Evolutionary conservation across 2,888 invertebrate genomes (phyloP), one percentile per base, ranked within the genome.

Genomic region (Cheiracanthium punctorium): DNA sequence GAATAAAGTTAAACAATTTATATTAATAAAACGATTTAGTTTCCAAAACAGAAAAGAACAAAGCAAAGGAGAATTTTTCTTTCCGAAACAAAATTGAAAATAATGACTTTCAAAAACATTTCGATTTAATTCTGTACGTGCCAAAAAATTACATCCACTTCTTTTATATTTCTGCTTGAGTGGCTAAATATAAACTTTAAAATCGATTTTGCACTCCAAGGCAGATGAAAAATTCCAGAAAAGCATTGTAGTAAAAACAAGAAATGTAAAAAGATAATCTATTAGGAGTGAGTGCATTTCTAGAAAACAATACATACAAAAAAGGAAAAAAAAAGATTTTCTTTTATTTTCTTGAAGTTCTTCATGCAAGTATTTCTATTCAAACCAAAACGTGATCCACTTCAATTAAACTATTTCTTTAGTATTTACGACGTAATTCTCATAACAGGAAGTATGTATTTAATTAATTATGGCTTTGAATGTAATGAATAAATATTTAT

Each of bases 121-220:
- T 58, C 58, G 24, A 17, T 58, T 58, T 24, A 58, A 58, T 5
- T 58, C 24, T 24, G 20, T 24, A 5, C 24, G 1, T 24, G 17
- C 24, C 20, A 24, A 17, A 58, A 12, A 24, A 58, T 24, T 24
- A 58, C 4, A 58, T 58, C 58, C 20, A 4, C 58, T 24, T 17
- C 24, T 58, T 58, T 58, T 24, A 29, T 20, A 73, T 32, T 48
- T 52, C 28, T 58, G 29, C 20, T 30, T 52, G 43, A 71, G 76
- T 67, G 70, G 76, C 82, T 82, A 82, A 76, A 82, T 82, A 82
- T 82, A 76, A 71, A 70, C 75, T 82, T 82, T 82, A 29, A 33
- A 70, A 82, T 82, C 82, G 82, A 82, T 82, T 82, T 82, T 71
- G 37, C 52, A 37, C 33, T 20, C 20, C 10, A 20, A 7, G 69